These are phyloP conservation scores for Buceros bicornis DNA, from an alignment of 2,797 vertebrate genomes.

Conservation along the genomic window DNA sequence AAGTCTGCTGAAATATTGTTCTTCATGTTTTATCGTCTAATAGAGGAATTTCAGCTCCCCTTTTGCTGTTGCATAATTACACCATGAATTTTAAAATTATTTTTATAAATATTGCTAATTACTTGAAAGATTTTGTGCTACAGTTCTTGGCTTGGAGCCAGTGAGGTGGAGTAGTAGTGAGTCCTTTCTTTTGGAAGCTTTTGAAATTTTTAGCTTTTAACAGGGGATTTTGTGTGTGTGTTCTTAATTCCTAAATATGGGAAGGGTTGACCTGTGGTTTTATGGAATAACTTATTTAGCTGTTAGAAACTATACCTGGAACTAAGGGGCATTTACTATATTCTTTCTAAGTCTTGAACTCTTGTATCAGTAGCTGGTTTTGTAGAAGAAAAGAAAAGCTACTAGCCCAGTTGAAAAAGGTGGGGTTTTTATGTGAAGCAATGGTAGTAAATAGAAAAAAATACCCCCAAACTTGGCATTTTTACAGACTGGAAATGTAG, in stretches of 20 bases:
- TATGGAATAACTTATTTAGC: neutral
- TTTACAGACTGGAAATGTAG: neutral
- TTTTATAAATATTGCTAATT: neutral
- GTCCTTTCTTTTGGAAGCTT: neutral
- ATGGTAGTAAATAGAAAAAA: neutral
- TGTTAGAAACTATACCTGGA: neutral
- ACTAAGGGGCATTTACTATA: too few relatives aligned
- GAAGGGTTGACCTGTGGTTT: neutral
- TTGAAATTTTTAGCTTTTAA: neutral
- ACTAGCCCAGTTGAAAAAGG: neutral
- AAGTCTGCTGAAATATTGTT: neutral
- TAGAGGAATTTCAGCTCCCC: neutral
- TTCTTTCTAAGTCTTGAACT: neutral
- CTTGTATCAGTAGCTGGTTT: rapidly evolving
- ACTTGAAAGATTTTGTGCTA: neutral
- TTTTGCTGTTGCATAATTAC: neutral
- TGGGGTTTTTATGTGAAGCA: neutral
- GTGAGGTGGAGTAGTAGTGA: neutral
- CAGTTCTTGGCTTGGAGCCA: neutral
- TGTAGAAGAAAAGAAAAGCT: neutral
- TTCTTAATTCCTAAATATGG: neutral
- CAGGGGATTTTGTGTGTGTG: neutral
- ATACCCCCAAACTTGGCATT: neutral
- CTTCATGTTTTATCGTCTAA: neutral
- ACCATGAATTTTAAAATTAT: neutral